Evolutionary conservation across 1,140 invertebrate genomes (phyloP), one percentile per base, ranked within the genome.

Genomic region (Drosophila tristis): DNA sequence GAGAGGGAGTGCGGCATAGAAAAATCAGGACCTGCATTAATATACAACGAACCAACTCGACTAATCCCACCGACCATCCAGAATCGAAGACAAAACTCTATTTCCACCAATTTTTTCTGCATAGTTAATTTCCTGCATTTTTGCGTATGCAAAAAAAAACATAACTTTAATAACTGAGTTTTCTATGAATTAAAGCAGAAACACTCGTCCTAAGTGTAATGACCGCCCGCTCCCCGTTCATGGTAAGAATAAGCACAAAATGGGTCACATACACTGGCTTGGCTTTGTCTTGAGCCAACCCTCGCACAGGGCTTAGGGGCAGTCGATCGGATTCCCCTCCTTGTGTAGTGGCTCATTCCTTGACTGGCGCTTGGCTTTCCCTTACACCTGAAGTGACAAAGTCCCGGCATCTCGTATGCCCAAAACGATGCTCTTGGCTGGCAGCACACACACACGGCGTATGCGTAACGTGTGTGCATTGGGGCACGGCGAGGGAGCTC

Each of bases 361-460:
- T 16, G 23, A 26, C 43, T 25, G 25, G 6, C 44, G 60, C 4
- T 49, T 56, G 56, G 61, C 43, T 57, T 74, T 55, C 45, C 49
- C 68, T 79, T 53, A 54, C 61, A 56, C 66, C 78, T 59, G 59
- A 77, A 63, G 67, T 76, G 72, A 62, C 65, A 80, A 55, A 76
- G 70, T 73, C 79, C 65, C 61, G 53, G 54, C 50, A 53, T 44
- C 73, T 67, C 51, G 45, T 42, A 58, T 70, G 67, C 67, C 67
- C 51, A 59, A 72, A 80, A 64, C 61, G 57, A 67, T 59, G 70
- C 51, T 39, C 39, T 49, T 50, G 66, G 64, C 66, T 50, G 42
- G 63, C 76, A 51, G 78, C 75, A 89, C 59, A 87, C 78, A 55
- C 4, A 87, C 78, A 55, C 4, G 61, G 64, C 74, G 64, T 80